Conservation (phyloP, 2,888 invertebrate genomes). For the Sturmia bella region DNA sequence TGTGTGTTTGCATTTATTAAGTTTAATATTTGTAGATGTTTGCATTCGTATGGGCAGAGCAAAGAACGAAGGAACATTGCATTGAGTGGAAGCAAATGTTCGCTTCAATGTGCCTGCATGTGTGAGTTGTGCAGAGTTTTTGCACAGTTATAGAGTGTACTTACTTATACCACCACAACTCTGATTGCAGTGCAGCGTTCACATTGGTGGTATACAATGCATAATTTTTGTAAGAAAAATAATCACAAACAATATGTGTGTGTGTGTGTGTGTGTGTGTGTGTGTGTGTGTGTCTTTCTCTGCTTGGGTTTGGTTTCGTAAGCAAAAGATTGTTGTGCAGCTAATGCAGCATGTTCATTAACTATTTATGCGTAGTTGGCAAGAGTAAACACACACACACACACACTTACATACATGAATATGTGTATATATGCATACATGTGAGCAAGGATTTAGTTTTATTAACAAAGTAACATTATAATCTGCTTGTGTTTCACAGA, state of each 20-base stretch:
- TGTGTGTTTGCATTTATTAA: slow-evolving; percentile 9
- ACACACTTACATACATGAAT: not conserved
- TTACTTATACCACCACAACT: not conserved
- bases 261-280: no score
- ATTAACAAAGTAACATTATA: not conserved
- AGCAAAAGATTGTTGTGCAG: slow-evolving; percentile 39
- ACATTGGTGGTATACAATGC: not conserved
- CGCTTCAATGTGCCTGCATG: not conserved
- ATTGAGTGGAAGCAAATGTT: slow-evolving; percentile 28
- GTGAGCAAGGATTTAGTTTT: no score
- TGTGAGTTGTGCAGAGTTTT: slow-evolving; percentile 14
- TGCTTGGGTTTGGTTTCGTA: slow-evolving; percentile 24
- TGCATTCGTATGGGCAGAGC: slow-evolving; percentile 22
- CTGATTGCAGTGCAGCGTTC: not conserved
- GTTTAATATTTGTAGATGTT: slow-evolving; percentile 26
- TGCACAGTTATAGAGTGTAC: slow-evolving; percentile 22
- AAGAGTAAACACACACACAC: not conserved
- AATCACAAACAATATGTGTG: not conserved
- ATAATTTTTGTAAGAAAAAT: not conserved
- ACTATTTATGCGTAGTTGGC: slow-evolving; percentile 50
- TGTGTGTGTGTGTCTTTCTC: not conserved
- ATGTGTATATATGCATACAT: no score
- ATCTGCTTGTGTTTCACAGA: no score
- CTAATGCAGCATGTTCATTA: slow-evolving; percentile 62
- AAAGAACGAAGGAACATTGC: slow-evolving; percentile 44